Base-by-base conservation (phyloP, 2,113 vertebrate genomes). In the Polyodon spathula region DNA sequence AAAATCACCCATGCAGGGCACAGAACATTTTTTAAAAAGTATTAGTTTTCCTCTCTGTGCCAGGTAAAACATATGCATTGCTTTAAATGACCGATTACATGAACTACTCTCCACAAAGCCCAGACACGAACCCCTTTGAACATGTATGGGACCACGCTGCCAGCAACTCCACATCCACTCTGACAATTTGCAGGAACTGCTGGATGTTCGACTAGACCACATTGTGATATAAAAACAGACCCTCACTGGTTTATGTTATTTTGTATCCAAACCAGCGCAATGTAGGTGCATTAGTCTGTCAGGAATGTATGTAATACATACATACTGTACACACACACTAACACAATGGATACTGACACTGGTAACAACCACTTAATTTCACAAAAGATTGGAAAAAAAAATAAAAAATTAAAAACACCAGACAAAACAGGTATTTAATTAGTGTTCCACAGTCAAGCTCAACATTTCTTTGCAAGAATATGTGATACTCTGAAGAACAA, bases 401-500 rank as follows among this genome's bases (percentile, higher is more conserved):
- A 40, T 40, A 41, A 2, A 3, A 2, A 5, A n/a, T 15, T 53
- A 53, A 53, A 11, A 53, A 56, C 14, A n/a, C 27, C 8, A 38
- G 14, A 51, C 15, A 50, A 8, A 7, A 15, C 37, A 63, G 46
- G 16, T 37, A 14, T 52, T 37, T 46, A 50, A 50, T 14, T 27
- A 1, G 17, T 38, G 41, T 17, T 64, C 40, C 56, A 40, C 15
- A 54, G 17, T 53, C 5, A 64, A 44, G 40, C 40, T 4, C 51
- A 17, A 39, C 27, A 41, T 54, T 40, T 52, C 50, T 59, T 50
- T 37, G 16, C 16, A 48, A 37, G 50, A 50, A 58, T 53, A 64
- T 59, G 46, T 41, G 56, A 48, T 59, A 37, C 48, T 48, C 40
- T 16, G 27, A 56, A 59, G 63, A 64, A 48, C 50, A 41, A 15